phyloP scores from a whole-genome alignment of 2,797 vertebrate species.

The Helarctos malayanus region DNA sequence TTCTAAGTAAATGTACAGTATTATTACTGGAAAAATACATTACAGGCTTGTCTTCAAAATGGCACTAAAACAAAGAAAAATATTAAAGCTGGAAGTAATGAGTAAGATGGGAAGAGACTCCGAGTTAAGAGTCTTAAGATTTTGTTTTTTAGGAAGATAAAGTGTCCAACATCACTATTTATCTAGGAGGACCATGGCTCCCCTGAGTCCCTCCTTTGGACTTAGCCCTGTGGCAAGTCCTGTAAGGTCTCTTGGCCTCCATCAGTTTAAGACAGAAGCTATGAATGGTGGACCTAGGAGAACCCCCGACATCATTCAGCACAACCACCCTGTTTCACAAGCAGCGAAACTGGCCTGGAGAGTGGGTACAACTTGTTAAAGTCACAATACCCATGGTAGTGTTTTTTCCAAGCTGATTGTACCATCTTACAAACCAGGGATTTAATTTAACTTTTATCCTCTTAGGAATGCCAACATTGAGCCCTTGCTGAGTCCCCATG shows the following conservation, averaged over 20 bases:
- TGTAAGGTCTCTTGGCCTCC: background rate
- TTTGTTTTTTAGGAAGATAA: background rate
- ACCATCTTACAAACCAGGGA: background rate
- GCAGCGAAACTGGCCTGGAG: background rate
- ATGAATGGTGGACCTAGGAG: background rate
- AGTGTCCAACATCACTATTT: background rate
- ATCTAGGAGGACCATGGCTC: background rate
- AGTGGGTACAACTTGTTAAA: background rate
- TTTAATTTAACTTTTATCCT: background rate
- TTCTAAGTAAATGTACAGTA: conserved; percentile 53
- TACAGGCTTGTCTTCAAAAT: conserved; percentile 12
- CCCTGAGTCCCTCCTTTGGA: background rate
- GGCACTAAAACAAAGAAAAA: conserved; percentile 14
- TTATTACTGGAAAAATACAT: background rate
- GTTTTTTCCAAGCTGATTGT: background rate
- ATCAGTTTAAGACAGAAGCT: conserved; percentile 32
- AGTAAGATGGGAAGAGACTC: background rate
- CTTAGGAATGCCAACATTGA: background rate
- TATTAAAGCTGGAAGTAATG: conserved; percentile 29
- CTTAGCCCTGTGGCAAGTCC: background rate
- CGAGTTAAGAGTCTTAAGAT: background rate
- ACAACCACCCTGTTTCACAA: background rate
- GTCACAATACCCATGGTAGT: background rate
- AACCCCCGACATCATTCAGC: background rate
- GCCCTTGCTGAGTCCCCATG: background rate